These are phyloP conservation scores for Apus apus DNA, from an alignment of 2,113 vertebrate species.

Conservation along the genomic window DNA sequence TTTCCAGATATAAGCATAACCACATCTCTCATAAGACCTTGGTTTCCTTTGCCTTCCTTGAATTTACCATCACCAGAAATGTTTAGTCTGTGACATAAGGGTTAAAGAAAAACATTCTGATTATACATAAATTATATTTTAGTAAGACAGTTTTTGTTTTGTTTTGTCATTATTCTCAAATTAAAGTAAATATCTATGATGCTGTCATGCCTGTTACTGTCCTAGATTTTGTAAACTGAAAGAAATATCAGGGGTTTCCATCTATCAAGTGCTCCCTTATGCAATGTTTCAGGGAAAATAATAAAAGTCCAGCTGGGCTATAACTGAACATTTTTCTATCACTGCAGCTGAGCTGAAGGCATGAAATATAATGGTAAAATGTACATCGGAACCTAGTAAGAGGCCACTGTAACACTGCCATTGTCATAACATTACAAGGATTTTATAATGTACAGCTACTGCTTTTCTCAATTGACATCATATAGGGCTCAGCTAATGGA, in stretches of 20 bases:
- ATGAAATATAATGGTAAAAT: slow-evolving; percentile 83
- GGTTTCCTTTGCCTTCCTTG: background rate
- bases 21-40: background rate
- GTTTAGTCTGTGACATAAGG: background rate
- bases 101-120: background rate
- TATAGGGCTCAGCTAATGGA: slow-evolving; percentile 82
- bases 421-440: slow-evolving; percentile 72
- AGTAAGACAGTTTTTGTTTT: background rate
- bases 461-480: slow-evolving; percentile 89
- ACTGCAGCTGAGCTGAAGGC: slow-evolving; percentile 70
- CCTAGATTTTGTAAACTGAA: slow-evolving; percentile 27
- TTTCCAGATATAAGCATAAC: background rate
- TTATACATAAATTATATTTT: background rate
- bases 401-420: slow-evolving; percentile 68
- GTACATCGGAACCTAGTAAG: slow-evolving; percentile 78
- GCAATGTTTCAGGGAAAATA: slow-evolving; percentile 63
- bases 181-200: background rate
- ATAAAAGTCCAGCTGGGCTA: slow-evolving; percentile 71
- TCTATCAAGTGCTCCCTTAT: slow-evolving; percentile 50
- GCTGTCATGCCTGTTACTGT: background rate
- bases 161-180: background rate
- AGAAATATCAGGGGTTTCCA: slow-evolving; percentile 35
- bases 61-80: background rate
- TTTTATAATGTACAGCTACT: slow-evolving; percentile 74
- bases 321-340: slow-evolving; percentile 67